Base-by-base conservation (phyloP, 2,797 vertebrate species). In the Coilia nasus region DNA sequence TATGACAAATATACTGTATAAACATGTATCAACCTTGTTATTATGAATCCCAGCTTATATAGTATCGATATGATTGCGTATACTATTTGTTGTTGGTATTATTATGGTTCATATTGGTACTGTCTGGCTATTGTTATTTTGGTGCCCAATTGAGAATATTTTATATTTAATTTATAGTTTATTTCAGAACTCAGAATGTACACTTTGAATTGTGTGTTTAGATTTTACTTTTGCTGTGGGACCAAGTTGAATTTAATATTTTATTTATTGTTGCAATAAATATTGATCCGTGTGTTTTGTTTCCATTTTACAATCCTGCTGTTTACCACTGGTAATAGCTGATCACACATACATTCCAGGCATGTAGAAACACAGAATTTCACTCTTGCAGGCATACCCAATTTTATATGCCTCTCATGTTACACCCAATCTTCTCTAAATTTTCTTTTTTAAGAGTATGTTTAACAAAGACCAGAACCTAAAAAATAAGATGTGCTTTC, bases 131-230 rank as follows among this genome's bases (percentile, higher is more conserved):
- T 87, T 50, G 83, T 91, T 89, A 82, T 31, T 94, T 87, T 87
- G 84, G 86, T 89, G 86, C 87, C 88, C 89, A 91, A 78, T 92
- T 87, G 84, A 90, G 91, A 89, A 88, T 81, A 88, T 88, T 88
- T 95, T 44, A 17, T 78, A 75, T 75, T 78, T 78, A 21, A 19
- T 95, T 96, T 96, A 90, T 96, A 94, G 94, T 93, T 90, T 92
- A 94, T 91, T 93, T 92, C 88, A 44, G 93, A 93, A 92, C 91
- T 94, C 93, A 93, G 95, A 96, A 95, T 95, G 95, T 96, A 95
- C 94, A 95, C 94, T 94, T 87, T 85, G 89, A 91, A 93, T 92
- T 90, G 91, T 95, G 90, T 90, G 93, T 93, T 91, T 82, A 44
- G 82, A 87, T 87, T 87, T 57, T 85, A 87, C 85, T 93, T 94